Conservation (phyloP, 2,797 vertebrate genomes). For the Danionella dracula region DNA sequence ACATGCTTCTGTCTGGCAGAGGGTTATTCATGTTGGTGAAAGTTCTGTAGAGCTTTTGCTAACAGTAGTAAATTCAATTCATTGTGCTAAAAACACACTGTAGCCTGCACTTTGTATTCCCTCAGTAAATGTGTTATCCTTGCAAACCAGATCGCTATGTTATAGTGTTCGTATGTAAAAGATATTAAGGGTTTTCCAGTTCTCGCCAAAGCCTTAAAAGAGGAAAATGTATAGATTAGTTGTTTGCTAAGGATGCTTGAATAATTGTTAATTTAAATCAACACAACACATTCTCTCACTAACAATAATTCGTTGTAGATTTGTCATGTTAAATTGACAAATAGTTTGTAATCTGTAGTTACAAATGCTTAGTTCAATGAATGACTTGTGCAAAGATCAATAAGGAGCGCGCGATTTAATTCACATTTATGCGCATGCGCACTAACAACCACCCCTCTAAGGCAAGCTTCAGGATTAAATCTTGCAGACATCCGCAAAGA, state of each 20-base stretch:
- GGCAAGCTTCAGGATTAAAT: conserved; percentile 10
- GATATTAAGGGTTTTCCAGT: background rate
- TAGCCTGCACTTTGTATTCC: background rate
- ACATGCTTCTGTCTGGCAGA: conserved; percentile 32
- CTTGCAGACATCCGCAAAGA: background rate
- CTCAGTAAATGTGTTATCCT: background rate
- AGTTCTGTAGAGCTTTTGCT: too few species aligned
- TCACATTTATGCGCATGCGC: conserved; percentile 3
- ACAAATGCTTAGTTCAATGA: background rate
- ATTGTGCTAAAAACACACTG: background rate
- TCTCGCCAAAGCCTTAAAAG: background rate
- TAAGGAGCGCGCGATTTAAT: background rate
- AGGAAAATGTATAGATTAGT: too few species aligned
- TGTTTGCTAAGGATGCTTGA: too few species aligned
- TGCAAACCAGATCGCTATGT: background rate
- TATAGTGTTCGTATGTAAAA: too few species aligned
- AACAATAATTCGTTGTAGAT: background rate
- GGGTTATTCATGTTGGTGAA: conserved; percentile 53
- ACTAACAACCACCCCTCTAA: background rate
- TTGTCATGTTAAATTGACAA: background rate
- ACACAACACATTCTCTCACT: background rate
- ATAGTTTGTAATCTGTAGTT: background rate
- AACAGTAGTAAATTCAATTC: background rate
- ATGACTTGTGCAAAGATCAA: background rate
- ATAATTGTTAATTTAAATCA: background rate